Base-by-base conservation (phyloP, 2,797 vertebrate species). In the Pipistrellus pygmaeus region DNA sequence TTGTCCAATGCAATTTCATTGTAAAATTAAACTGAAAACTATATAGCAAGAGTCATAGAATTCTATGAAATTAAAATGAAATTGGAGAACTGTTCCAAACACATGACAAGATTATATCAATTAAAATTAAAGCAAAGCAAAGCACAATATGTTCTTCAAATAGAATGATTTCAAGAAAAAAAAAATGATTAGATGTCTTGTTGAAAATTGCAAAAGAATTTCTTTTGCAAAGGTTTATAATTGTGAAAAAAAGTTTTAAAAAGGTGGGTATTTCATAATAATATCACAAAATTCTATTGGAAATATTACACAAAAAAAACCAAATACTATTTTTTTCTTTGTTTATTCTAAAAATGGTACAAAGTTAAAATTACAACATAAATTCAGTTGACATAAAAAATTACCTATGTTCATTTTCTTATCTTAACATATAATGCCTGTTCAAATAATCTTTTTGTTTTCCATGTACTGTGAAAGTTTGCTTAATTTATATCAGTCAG, bases 171-270 rank as follows among this genome's bases (percentile, higher is more conserved):
- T 85, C 38, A 88, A 38, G 55, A 55, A 55, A 55, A 76, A 55
- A 76, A 90, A 90, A 90, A 23, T 75, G 60, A 76, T 62, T 51
- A 88, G 46, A 71, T 71, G 15, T 23, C 27, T 64, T 81, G 32
- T 5, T 76, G 66, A 93, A 93, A 84, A 73, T 21, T 62, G n/a
- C 17, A 84, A 83, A 93, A 78, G 30, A 85, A 8, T 12, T 8
- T 46, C 64, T 81, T 88, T 90, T 68, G 21, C 10, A 18, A 55
- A 64, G 44, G 32, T 85, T 76, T 53, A 32, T 81, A 72, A 60
- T 84, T 95, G 30, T 62, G 84, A 23, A 80, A 76, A 55, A 85
- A 88, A 88, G 4, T 10, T 27, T 71, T 83, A 91, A 41, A 86
- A 38, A 95, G 60, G 18, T 81, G 48, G 14, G 5, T 53, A 4